Evolutionary conservation across 2,888 invertebrate genomes (phyloP).

Genomic region (Boloria euphrosyne): DNA sequence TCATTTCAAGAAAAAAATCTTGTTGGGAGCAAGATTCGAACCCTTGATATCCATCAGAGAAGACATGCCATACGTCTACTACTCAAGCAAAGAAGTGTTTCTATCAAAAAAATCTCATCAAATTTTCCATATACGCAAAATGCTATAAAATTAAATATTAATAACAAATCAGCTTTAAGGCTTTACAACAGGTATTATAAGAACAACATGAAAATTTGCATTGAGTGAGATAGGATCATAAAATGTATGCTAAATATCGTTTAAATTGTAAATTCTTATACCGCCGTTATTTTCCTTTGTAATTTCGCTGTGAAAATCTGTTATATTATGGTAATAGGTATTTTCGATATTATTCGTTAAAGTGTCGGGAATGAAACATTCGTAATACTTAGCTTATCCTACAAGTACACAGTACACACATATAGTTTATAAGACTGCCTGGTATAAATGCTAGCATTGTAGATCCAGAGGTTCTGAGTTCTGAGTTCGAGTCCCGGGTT

Average conservation of each 20-base stretch:
- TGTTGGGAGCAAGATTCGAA: no score
- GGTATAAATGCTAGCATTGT: no score
- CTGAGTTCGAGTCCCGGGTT: no score
- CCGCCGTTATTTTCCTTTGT: not conserved
- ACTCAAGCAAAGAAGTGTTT: not conserved
- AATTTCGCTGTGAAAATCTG: not conserved
- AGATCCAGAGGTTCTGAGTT: no score
- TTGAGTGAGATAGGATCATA: conserved; percentile 17
- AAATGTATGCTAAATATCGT: conserved; percentile 29
- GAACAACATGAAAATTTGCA: conserved; percentile 7
- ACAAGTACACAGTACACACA: no score
- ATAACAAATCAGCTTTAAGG: conserved; percentile 13
- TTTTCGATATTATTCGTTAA: no score
- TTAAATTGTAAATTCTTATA: conserved; percentile 22
- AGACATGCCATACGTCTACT: no score
- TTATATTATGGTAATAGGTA: not conserved
- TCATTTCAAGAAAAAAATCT: no score
- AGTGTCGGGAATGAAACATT: no score
- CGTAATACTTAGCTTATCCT: no score
- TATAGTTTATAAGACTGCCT: no score
- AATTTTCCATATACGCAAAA: conserved; percentile 6
- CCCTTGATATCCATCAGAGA: no score
- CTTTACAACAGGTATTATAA: conserved; percentile 12
- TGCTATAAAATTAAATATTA: conserved; percentile 23
- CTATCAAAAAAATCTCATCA: not conserved